Conservation (phyloP, 2,113 vertebrate species). For the Phylloscopus trochilus region DNA sequence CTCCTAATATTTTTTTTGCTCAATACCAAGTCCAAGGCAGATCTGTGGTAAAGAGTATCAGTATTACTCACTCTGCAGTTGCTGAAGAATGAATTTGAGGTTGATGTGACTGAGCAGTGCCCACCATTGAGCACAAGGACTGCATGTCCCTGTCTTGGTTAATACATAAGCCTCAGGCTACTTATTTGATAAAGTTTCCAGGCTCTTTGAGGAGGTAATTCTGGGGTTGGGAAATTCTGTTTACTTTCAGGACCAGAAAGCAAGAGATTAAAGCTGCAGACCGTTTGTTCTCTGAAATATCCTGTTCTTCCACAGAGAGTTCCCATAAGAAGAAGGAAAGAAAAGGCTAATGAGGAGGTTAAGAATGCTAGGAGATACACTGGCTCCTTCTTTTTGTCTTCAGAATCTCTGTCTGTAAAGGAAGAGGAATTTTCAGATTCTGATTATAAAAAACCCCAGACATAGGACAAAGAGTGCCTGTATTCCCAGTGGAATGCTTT, state of each 20-base stretch:
- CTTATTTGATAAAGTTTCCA: neutral
- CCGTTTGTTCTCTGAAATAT: conserved; percentile 37
- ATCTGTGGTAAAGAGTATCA: neutral
- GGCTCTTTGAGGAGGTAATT: neutral
- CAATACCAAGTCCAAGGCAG: neutral
- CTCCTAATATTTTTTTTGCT: neutral
- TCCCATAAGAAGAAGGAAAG: conserved; percentile 51
- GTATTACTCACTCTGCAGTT: neutral
- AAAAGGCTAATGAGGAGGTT: conserved; percentile 55
- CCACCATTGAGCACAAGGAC: neutral
- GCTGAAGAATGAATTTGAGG: neutral
- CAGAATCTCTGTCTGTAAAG: conserved; percentile 45
- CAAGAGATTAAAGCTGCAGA: neutral
- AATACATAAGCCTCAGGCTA: neutral
- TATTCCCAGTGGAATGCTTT: conserved; percentile 49
- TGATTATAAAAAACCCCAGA: neutral
- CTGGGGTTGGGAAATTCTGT: neutral
- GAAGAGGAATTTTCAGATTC: conserved; percentile 45
- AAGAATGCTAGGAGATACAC: conserved; percentile 48
- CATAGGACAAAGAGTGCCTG: neutral
- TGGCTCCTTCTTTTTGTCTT: conserved; percentile 53
- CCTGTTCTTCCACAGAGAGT: conserved; percentile 52
- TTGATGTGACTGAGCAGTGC: neutral
- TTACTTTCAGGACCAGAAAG: neutral
- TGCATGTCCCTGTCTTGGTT: neutral